Evolutionary conservation across 2,797 vertebrate species (phyloP).

Genomic region (Siniperca obscura): DNA sequence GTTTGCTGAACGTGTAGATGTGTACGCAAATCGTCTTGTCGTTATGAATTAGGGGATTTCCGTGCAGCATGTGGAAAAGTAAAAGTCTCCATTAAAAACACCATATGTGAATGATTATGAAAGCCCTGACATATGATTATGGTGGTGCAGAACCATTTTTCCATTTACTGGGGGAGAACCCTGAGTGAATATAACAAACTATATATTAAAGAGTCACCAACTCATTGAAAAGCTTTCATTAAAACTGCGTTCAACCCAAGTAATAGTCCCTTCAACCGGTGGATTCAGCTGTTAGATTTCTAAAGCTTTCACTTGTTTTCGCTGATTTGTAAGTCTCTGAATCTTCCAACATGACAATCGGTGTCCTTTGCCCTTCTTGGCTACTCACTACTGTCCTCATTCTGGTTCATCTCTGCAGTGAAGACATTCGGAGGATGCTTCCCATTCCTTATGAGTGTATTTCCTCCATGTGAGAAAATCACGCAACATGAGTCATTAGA

Average conservation of each 20-base stretch:
- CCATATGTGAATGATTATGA: constrained; percentile 24
- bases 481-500: neutral
- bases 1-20: constrained; percentile 47
- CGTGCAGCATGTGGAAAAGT: neutral
- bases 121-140: constrained; percentile 11
- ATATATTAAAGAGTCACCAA: neutral
- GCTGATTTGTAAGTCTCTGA: neutral
- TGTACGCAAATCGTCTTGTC: neutral
- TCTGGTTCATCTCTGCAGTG: no score
- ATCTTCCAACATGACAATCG: neutral
- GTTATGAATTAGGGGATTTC: neutral
- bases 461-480: neutral
- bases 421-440: no score
- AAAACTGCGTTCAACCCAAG: neutral
- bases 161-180: neutral
- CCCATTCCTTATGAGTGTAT: neutral
- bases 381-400: no score
- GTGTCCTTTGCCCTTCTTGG: no score
- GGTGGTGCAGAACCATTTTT: constrained; percentile 11
- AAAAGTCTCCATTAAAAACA: neutral
- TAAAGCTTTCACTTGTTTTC: neutral
- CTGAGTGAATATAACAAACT: constrained; percentile 19
- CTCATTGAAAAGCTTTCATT: constrained; percentile 2
- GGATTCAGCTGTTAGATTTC: neutral
- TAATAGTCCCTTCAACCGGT: neutral